phyloP scores from a whole-genome alignment of 1,140 invertebrate species.

The Chironomus tepperi region DNA sequence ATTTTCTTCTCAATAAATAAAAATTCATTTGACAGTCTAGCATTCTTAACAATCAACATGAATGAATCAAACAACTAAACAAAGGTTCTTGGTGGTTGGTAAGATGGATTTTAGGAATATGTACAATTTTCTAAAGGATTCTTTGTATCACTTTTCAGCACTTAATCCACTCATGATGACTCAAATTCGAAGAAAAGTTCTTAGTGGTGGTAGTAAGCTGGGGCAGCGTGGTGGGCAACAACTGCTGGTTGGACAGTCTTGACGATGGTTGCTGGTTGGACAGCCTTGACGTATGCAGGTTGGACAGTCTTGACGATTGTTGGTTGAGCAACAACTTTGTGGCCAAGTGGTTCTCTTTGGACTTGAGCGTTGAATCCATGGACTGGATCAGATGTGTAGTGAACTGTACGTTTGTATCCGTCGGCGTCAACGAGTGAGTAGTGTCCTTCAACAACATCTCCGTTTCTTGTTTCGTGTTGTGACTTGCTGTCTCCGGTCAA shows the following conservation, averaged over 20 bases:
- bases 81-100: no score
- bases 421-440: slow-evolving; percentile 35
- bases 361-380: slow-evolving; percentile 43
- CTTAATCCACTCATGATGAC: no score
- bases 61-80: no score
- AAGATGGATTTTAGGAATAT: no score
- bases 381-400: slow-evolving; percentile 33
- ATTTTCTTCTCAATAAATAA: no score
- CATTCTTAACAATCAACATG: no score
- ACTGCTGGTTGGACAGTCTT: not conserved
- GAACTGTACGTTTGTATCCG: slow-evolving; percentile 34
- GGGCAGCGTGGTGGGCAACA: not conserved
- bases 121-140: no score
- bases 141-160: no score
- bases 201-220: slow-evolving; percentile 1
- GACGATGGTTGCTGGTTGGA: no score
- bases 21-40: no score
- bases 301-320: slow-evolving; percentile 30
- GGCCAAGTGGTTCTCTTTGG: slow-evolving; percentile 33
- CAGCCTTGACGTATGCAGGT: no score
- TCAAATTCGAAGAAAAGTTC: not conserved
- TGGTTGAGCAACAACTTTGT: slow-evolving; percentile 24
- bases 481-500: slow-evolving; percentile 42
- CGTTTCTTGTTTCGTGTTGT: slow-evolving; percentile 42
- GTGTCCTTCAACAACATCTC: slow-evolving; percentile 34